These are phyloP conservation scores for Labeo calbasu DNA, from an alignment of 2,797 vertebrate species.

Conservation along the genomic window DNA sequence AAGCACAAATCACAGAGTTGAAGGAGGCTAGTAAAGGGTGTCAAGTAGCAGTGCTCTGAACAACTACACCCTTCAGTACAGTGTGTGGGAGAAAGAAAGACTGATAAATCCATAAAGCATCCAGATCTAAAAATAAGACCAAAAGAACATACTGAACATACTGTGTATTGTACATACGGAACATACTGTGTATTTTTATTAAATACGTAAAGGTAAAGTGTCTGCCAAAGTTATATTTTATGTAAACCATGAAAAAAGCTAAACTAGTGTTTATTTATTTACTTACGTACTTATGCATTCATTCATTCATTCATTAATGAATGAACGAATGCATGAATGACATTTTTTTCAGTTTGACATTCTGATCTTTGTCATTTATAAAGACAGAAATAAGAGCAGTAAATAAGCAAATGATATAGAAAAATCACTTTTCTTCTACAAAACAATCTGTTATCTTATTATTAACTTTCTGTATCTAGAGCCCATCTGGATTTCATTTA, in stretches of 20 bases:
- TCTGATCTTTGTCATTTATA: neutral
- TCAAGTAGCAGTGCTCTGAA: neutral
- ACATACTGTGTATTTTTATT: neutral
- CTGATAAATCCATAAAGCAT: neutral
- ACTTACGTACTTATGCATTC: no score
- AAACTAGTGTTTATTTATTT: no score
- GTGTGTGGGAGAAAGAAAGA: neutral
- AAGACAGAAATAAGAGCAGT: neutral
- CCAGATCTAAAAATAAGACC: neutral
- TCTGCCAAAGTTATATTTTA: neutral
- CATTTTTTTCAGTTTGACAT: neutral
- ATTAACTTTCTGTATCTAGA: neutral
- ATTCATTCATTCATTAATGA: no score
- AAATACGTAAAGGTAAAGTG: neutral
- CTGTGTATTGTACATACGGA: neutral
- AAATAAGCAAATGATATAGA: neutral
- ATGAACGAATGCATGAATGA: neutral
- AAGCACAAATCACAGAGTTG: constrained; percentile 2
- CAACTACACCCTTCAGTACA: constrained; percentile 1
- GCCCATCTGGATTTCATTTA: neutral
- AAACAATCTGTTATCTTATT: neutral
- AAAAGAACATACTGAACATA: neutral
- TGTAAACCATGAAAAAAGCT: neutral
- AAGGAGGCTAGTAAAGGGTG: neutral
- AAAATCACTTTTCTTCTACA: neutral